These are phyloP conservation scores for Sitophilus oryzae DNA, from an alignment of 1,140 invertebrate species.

Conservation along the genomic window DNA sequence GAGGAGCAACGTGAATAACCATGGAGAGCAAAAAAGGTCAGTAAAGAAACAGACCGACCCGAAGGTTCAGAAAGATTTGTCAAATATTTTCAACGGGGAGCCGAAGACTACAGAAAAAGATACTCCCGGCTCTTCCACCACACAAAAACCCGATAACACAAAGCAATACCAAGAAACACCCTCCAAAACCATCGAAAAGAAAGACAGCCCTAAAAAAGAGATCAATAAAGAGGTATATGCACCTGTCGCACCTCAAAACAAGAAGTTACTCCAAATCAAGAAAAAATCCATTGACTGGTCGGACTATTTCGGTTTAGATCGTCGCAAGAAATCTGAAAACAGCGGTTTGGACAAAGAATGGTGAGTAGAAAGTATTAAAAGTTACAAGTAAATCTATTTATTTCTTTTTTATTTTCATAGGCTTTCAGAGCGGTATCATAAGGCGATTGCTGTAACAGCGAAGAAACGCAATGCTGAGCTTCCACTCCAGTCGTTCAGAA, in stretches of 20 bases:
- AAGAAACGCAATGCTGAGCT: constrained; percentile 41
- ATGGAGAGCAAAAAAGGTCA: constrained; percentile 34
- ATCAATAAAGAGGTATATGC: constrained; percentile 26
- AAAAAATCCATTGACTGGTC: constrained; percentile 82
- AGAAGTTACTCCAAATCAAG: constrained; percentile 52
- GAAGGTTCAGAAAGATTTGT: constrained; percentile 51
- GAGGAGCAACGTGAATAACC: constrained; percentile 48
- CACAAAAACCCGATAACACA: constrained; percentile 20
- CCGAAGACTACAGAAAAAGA: constrained; percentile 28
- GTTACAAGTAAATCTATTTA: not conserved
- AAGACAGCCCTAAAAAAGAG: constrained; percentile 18
- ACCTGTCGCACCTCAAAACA: constrained; percentile 37
- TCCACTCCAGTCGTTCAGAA: constrained; percentile 46
- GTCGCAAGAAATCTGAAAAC: constrained; percentile 57
- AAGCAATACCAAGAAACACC: constrained; percentile 14
- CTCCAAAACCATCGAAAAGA: constrained; percentile 26
- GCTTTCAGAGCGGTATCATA: constrained; percentile 43
- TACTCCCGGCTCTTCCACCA: constrained; percentile 7
- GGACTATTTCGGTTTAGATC: constrained; percentile 76
- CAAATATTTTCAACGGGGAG: constrained; percentile 47
- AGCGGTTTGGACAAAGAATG: constrained; percentile 52
- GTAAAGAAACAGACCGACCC: constrained; percentile 40
- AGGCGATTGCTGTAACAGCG: constrained; percentile 35
- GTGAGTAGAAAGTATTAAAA: constrained; percentile 20
- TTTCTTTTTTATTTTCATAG: constrained; percentile 4